Conservation (phyloP, 2,888 invertebrate genomes). For the Hedychridium roseum region DNA sequence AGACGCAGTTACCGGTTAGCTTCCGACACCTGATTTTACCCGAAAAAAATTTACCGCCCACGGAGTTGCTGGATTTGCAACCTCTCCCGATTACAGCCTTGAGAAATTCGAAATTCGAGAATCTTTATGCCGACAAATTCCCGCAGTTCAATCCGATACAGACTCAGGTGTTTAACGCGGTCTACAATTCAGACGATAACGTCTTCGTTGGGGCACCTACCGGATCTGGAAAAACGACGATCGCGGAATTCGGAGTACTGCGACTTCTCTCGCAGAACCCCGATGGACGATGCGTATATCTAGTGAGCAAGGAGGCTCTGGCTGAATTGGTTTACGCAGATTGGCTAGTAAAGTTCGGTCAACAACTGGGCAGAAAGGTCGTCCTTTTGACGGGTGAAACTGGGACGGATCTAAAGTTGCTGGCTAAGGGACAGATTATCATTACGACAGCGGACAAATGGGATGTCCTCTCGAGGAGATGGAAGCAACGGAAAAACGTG, state of each 20-base stretch:
- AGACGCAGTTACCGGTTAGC: slow-evolving; percentile 95
- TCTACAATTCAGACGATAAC: slow-evolving; percentile 98
- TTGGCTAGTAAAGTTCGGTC: slow-evolving; percentile 90
- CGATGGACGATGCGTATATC: slow-evolving; percentile 89
- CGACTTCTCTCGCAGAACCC: slow-evolving; percentile 79
- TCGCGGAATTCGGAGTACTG: slow-evolving; percentile 95
- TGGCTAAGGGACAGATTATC: slow-evolving; percentile 94
- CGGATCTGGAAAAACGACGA: slow-evolving; percentile 91
- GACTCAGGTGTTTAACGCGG: slow-evolving; percentile 97
- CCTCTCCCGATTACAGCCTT: slow-evolving; percentile 94
- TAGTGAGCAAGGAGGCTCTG: slow-evolving; percentile 90
- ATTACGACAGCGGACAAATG: slow-evolving; percentile 98
- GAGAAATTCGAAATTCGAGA: slow-evolving; percentile 85
- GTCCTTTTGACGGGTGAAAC: slow-evolving; percentile 97
- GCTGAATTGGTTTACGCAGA: slow-evolving; percentile 90
- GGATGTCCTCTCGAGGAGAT: slow-evolving; percentile 97
- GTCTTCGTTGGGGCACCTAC: slow-evolving; percentile 95
- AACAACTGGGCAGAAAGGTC: slow-evolving; percentile 81
- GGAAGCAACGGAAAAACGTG: slow-evolving; percentile 99
- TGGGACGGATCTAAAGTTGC: slow-evolving; percentile 91
- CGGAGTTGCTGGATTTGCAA: slow-evolving; percentile 95
- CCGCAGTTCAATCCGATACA: slow-evolving; percentile 98
- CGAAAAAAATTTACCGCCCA: slow-evolving; percentile 98
- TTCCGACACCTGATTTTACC: slow-evolving; percentile 97
- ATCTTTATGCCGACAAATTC: slow-evolving; percentile 84